Evolutionary conservation across 2,797 vertebrate species (phyloP), one percentile per base, ranked within the genome.

Genomic region (Neosilurus mollespiculum): DNA sequence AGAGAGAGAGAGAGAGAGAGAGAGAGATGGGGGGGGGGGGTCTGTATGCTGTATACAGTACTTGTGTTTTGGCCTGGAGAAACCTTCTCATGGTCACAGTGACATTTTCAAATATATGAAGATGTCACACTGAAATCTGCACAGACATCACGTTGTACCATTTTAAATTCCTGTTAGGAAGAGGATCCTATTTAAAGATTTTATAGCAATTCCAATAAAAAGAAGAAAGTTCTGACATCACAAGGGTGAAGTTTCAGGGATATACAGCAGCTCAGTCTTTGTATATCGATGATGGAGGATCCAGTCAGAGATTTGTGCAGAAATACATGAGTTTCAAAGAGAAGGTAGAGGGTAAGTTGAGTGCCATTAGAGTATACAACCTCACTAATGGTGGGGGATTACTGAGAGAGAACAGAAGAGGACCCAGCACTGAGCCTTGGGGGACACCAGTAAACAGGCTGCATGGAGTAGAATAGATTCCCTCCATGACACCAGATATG

Each of bases 1-100:
- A 88, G 78, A 85, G 67, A 89, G 81, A 88, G 87, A 90, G 87
- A 69, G 75, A 88, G 86, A 89, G 89, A 88, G 49, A 26, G 69
- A 83, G 72, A 90, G 81, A 86, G 80, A 88, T 56, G 16, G 58
- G 58, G 54, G 73, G 56, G 8, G 58, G 34, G 11, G 11, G 12
- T 76, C 20, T 59, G 54, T 59, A 75, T 75, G 16, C 72, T 76
- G 30, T 37, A 76, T 43, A 80, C 72, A 84, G 54, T 43, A 61
- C 34, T n/a, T 85, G 84, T 89, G 65, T 90, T 89, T 85, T 81
- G 4, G 76, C 59, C 43, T 78, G 37, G 59, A 37, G 64, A 78
- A 51, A 51, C 37, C 37, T 78, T 78, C 9, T 49, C 54, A 22
- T 61, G n/a, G 18, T 76, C 34, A 76, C 22, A 62, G 49, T 61